A percentile compares a stretch with the other conserved stretches of the same genome.
Conservation (phyloP, 2,888 invertebrate species). For the Stenodera caucasica region DNA sequence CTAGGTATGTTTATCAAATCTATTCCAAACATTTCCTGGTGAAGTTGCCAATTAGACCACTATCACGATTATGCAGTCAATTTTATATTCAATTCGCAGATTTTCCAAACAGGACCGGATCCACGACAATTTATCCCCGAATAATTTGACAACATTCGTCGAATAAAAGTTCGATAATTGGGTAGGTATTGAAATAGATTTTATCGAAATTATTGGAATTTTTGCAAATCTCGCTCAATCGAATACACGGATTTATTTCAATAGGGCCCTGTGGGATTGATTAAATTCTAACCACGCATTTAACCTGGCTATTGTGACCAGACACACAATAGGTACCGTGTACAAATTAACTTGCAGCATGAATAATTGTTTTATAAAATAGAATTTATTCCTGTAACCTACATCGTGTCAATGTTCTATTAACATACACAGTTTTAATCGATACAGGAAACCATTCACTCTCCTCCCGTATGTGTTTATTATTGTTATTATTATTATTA, state of each 20-base stretch:
- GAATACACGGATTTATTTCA: not conserved
- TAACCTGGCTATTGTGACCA: constrained; percentile 42
- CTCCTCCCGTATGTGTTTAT: not conserved
- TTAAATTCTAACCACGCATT: constrained; percentile 38
- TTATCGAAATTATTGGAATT: not conserved
- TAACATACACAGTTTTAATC: constrained; percentile 39
- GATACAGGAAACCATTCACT: constrained; percentile 27
- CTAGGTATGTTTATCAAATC: constrained; percentile 27
- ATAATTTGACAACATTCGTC: too few relatives aligned
- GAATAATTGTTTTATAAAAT: constrained; percentile 31
- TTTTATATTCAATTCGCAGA: constrained; percentile 17
- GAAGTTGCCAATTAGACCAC: constrained; percentile 49
- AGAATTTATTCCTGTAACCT: constrained; percentile 44
- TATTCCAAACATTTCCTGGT: constrained; percentile 42
- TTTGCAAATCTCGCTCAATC: not conserved
- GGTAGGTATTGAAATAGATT: too few relatives aligned
- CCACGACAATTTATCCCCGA: too few relatives aligned
- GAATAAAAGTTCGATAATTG: too few relatives aligned
- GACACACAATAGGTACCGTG: constrained; percentile 39
- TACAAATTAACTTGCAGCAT: constrained; percentile 30
- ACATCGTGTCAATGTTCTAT: constrained; percentile 46
- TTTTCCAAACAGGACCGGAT: constrained; percentile 5
- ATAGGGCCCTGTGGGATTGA: constrained; percentile 18
- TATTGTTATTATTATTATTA: too few relatives aligned
- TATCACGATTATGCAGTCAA: constrained; percentile 44